A percentile compares a stretch with the other conserved stretches of the same genome.
phyloP scores from a whole-genome alignment of 2,888 invertebrate genomes.

The Calameuta filiformis region DNA sequence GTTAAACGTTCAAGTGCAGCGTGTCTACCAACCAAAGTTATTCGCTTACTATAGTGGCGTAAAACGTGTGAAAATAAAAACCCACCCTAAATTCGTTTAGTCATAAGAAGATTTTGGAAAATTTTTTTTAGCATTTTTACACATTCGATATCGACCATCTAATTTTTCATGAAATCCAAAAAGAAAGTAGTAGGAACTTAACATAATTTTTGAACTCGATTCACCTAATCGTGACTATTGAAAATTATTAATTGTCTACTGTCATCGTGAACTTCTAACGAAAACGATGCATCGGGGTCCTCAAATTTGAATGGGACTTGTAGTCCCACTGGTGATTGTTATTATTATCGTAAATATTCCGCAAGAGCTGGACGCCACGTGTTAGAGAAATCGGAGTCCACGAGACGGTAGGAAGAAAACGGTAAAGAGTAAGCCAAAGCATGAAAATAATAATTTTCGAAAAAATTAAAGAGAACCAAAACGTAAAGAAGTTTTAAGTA shows the following conservation, averaged over 20 bases:
- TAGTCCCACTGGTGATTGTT: background rate
- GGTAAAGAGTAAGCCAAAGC: background rate
- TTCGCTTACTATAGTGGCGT: background rate
- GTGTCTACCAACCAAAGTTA: slow-evolving; percentile 12
- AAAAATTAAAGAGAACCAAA: background rate
- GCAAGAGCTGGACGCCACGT: background rate
- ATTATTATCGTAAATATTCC: background rate
- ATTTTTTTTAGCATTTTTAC: background rate
- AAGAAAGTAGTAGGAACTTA: too few species aligned
- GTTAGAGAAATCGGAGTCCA: background rate
- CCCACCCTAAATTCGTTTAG: background rate
- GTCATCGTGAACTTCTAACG: too few species aligned
- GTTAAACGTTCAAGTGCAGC: background rate
- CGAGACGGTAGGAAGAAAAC: background rate
- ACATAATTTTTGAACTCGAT: background rate
- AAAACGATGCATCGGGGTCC: too few species aligned
- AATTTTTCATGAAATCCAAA: too few species aligned
- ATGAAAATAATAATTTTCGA: background rate
- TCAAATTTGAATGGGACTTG: background rate
- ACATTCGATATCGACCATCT: background rate
- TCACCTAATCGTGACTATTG: background rate
- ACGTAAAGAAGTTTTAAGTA: background rate
- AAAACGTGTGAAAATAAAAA: background rate
- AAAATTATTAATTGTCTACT: background rate
- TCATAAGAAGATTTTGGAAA: background rate